phyloP scores from a whole-genome alignment of 2,888 invertebrate species.

The Drosophila demipolita region DNA sequence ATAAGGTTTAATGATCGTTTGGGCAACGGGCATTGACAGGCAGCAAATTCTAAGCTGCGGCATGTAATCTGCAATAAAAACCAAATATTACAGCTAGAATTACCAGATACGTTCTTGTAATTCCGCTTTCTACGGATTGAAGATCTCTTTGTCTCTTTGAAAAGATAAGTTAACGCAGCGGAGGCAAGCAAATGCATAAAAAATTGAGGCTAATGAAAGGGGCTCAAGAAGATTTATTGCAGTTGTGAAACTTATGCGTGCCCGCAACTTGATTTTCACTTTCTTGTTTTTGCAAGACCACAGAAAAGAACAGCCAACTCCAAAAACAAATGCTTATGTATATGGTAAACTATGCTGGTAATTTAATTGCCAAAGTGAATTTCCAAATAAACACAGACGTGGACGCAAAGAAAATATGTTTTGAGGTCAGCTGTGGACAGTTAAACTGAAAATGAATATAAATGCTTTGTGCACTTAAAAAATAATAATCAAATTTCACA shows the following conservation, averaged over 20 bases:
- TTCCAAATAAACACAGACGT: slow-evolving; percentile 35
- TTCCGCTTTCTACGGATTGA: slow-evolving; percentile 62
- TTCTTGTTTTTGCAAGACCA: slow-evolving; percentile 44
- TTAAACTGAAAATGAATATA: slow-evolving; percentile 13
- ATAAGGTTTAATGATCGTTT: slow-evolving; percentile 49
- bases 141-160: slow-evolving; percentile 37
- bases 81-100: slow-evolving; percentile 51
- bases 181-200: slow-evolving; percentile 47
- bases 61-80: slow-evolving; percentile 35
- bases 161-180: slow-evolving; percentile 54
- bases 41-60: slow-evolving; percentile 22
- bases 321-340: slow-evolving; percentile 8
- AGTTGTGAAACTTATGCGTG: slow-evolving; percentile 62
- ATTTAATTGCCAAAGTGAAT: slow-evolving; percentile 49
- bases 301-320: slow-evolving; percentile 26
- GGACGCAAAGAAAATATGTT: slow-evolving; percentile 25
- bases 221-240: slow-evolving; percentile 75
- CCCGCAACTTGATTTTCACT: slow-evolving; percentile 64
- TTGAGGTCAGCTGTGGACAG: slow-evolving; percentile 31
- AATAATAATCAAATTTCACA: background rate
- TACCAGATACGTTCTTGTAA: slow-evolving; percentile 32
- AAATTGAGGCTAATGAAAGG: slow-evolving; percentile 72
- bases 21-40: slow-evolving; percentile 44
- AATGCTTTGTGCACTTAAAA: slow-evolving; percentile 15
- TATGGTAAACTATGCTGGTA: slow-evolving; percentile 38